Conservation (phyloP, 2,113 vertebrate genomes). For the Electrona antarctica region DNA sequence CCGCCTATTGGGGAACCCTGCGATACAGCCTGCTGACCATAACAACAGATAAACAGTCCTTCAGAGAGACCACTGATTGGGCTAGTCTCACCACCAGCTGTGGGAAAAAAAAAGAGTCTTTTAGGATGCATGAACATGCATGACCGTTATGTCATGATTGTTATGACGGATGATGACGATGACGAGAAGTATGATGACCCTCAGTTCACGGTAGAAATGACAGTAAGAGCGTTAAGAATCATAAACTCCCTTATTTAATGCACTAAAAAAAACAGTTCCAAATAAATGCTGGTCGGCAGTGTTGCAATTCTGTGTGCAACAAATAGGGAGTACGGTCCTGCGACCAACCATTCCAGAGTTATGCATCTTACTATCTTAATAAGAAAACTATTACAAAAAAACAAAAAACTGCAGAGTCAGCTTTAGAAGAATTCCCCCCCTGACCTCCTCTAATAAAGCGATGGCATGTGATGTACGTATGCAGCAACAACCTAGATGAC, state of each 20-base stretch:
- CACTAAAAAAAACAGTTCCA: not conserved
- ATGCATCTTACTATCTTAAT: constrained; percentile 2
- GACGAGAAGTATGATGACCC: too few species aligned
- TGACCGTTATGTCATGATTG: too few species aligned
- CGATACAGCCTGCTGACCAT: constrained; percentile 18
- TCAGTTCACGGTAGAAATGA: too few species aligned
- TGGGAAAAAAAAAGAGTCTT: too few species aligned
- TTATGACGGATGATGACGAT: too few species aligned
- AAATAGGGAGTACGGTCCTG: not conserved
- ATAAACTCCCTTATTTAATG: not conserved
- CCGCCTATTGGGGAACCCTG: too few species aligned
- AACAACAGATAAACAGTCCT: constrained; percentile 23
- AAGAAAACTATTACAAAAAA: too few species aligned
- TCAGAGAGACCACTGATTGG: too few species aligned
- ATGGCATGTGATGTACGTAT: constrained; percentile 33
- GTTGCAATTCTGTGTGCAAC: not conserved
- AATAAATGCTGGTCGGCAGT: not conserved
- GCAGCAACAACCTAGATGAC: constrained; percentile 1
- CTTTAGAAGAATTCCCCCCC: not conserved
- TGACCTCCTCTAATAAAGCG: constrained; percentile 26
- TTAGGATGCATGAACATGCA: too few species aligned
- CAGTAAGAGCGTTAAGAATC: not conserved
- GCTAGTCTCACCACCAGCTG: too few species aligned
- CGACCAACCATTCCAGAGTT: not conserved
- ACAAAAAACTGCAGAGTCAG: constrained; percentile 14